Conservation (phyloP, 30 jellyfish, hydroid and myxozoan species). For the Hydractinia echinata region DNA sequence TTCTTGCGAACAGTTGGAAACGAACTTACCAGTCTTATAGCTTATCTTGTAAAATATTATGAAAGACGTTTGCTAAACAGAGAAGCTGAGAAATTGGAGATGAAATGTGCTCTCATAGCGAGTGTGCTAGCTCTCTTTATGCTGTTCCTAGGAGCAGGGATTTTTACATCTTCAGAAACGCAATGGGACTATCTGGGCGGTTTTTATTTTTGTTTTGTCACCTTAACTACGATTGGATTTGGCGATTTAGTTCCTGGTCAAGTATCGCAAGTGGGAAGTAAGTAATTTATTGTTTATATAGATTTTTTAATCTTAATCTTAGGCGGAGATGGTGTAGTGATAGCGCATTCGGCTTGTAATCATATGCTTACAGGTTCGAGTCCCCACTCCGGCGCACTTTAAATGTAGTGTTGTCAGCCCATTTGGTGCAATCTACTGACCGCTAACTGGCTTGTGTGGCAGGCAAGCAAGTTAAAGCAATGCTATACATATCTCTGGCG, state of each 20-base stretch:
- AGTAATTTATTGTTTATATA: too few relatives aligned
- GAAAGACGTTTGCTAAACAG: constrained; percentile 68
- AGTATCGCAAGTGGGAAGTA: background rate
- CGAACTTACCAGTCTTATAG: constrained; percentile 59
- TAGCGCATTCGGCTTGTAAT: too few relatives aligned
- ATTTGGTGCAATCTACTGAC: too few relatives aligned
- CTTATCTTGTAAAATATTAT: constrained; percentile 42
- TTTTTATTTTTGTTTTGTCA: constrained; percentile 66
- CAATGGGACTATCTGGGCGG: constrained; percentile 62
- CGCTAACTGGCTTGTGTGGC: too few relatives aligned
- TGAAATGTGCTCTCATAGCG: constrained; percentile 71
- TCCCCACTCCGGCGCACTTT: too few relatives aligned
- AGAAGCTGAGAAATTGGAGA: constrained; percentile 78
- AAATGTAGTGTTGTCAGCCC: too few relatives aligned
- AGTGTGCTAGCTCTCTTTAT: constrained; percentile 49
- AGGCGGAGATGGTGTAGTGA: too few relatives aligned
- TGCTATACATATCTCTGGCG: too few relatives aligned
- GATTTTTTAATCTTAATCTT: too few relatives aligned
- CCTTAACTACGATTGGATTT: constrained; percentile 82
- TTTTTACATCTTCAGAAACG: constrained; percentile 47
- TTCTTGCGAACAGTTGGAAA: constrained; percentile 89
- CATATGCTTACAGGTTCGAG: too few relatives aligned
- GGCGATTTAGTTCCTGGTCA: constrained; percentile 84
- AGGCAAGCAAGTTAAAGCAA: too few relatives aligned
- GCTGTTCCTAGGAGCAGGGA: constrained; percentile 64